Conservation (phyloP, 2,797 vertebrate species). For the Clarias laeviceps region DNA sequence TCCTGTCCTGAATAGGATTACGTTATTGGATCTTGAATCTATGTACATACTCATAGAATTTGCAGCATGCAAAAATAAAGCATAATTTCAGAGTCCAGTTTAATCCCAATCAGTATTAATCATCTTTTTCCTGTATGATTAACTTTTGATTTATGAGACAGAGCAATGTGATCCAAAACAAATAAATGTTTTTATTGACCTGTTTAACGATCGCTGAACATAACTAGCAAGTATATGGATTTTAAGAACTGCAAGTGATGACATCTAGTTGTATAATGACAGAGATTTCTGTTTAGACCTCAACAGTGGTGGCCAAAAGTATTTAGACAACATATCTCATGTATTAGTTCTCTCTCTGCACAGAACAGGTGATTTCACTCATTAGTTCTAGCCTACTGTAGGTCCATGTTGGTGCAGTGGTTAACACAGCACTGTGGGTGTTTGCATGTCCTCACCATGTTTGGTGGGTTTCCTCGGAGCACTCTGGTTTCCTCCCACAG, state of each 20-base stretch:
- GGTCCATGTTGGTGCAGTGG: too few species aligned
- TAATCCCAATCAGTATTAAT: not conserved
- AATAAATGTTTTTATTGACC: not conserved
- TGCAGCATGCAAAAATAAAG: not conserved
- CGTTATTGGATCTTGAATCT: not conserved
- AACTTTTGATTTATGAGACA: not conserved
- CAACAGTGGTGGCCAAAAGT: too few species aligned
- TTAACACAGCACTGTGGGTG: too few species aligned
- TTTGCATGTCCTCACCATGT: too few species aligned
- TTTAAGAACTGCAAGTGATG: not conserved
- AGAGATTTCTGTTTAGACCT: too few species aligned
- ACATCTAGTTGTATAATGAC: not conserved
- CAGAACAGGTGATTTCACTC: too few species aligned
- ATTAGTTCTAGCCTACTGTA: too few species aligned
- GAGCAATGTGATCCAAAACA: too few species aligned
- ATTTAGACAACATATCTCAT: too few species aligned
- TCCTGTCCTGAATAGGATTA: not conserved
- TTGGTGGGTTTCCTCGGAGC: too few species aligned
- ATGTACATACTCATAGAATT: not conserved
- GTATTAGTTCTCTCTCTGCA: too few species aligned
- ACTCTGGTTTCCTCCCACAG: too few species aligned
- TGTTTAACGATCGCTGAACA: not conserved
- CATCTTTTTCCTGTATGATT: not conserved
- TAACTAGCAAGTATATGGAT: not conserved
- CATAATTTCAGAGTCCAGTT: not conserved